Conservation (phyloP, 2,113 vertebrate species). For the Sylvia atricapilla region DNA sequence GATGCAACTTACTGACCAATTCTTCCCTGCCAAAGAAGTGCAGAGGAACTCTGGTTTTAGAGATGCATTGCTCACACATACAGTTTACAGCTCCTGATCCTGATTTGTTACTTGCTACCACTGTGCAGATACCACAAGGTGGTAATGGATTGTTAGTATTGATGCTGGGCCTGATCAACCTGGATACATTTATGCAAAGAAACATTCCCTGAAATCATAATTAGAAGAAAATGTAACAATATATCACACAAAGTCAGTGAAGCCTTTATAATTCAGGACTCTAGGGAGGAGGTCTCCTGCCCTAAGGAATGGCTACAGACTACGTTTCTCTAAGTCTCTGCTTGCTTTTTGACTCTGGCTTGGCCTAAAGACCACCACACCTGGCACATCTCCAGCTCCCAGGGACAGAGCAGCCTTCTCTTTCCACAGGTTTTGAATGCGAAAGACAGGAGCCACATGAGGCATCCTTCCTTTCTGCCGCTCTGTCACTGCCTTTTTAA, state of each 20-base stretch:
- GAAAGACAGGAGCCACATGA: not conserved
- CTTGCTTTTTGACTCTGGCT: not conserved
- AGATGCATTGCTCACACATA: not conserved
- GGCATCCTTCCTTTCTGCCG: not conserved
- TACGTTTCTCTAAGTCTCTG: not conserved
- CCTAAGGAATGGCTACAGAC: fast-evolving
- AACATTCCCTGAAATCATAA: not conserved
- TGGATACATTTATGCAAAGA: not conserved
- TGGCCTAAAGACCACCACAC: not conserved
- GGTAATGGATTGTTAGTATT: not conserved
- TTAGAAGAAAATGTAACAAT: not conserved
- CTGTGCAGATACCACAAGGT: not conserved
- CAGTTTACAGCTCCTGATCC: not conserved
- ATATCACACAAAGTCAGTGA: not conserved
- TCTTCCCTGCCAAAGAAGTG: not conserved
- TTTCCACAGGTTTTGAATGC: not conserved
- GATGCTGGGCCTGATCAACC: not conserved
- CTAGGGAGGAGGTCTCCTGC: not conserved
- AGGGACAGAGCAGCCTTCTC: fast-evolving
- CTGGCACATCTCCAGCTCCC: not conserved
- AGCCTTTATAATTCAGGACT: not conserved
- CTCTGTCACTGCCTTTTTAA: not conserved
- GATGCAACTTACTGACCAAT: not conserved
- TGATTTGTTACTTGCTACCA: not conserved
- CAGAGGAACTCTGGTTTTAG: not conserved